Conservation (phyloP, 2,888 invertebrate genomes). For the Leptopilina drosophilae region DNA sequence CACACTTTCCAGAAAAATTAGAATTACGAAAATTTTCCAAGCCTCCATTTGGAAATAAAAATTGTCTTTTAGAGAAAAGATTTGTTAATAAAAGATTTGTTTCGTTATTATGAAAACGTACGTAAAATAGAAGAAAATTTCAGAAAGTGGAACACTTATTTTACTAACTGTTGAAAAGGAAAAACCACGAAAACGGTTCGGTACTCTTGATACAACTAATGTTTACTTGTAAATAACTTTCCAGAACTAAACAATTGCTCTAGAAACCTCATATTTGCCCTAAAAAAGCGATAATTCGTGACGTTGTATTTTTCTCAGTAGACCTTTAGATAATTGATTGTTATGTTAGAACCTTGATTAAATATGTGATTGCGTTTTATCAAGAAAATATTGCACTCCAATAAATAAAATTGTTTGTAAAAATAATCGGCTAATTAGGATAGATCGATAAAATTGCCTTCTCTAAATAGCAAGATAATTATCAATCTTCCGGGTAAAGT, state of each 20-base stretch:
- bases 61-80: neutral
- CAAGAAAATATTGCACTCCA: conserved; percentile 3
- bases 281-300: conserved; percentile 6
- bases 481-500: too few species aligned
- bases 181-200: too few species aligned
- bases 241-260: neutral
- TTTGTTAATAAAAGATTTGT: neutral
- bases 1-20: neutral
- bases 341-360: neutral
- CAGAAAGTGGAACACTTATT: neutral
- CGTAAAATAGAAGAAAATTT: neutral
- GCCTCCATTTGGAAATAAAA: neutral
- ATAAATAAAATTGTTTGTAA: neutral
- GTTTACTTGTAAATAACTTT: neutral
- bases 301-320: neutral
- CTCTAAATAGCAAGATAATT: too few species aligned
- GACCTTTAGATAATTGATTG: neutral
- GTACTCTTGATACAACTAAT: neutral
- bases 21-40: neutral
- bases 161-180: neutral
- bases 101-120: neutral
- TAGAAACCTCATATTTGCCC: conserved; percentile 3
- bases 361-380: neutral
- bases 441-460: too few species aligned
- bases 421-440: too few species aligned